Evolutionary conservation across 2,113 vertebrate genomes (phyloP), one percentile per base, ranked within the genome.

Genomic region (Thalassoma bifasciatum): DNA sequence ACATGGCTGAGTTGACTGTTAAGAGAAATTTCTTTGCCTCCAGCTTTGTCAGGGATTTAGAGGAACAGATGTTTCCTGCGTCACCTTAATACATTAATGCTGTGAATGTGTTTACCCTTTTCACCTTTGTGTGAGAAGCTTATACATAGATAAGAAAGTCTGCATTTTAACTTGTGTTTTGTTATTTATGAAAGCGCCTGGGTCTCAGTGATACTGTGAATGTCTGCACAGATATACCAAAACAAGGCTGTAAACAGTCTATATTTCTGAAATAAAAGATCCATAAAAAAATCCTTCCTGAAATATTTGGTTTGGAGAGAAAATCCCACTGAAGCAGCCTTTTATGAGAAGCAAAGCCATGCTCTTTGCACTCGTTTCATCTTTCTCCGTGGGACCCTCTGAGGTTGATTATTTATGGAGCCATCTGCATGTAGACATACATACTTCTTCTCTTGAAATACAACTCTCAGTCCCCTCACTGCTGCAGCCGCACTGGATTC

Each of bases 351-450:
- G 49, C 21, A 24, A 75, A 74, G 36, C 42, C 26, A 46, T 66
- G 23, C 66, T 79, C 59, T 82, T 75, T 74, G 57, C 75, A 63
- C 56, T 14, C 49, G 61, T 69, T 75, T 79, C 69, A 54, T 75
- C 64, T 70, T 50, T 65, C 38, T 57, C 63, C 37, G 12, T 49
- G 66, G 57, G 53, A 47, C 67, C 56, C 60, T 70, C 44, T 66
- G 24, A 84, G 63, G 50, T 84, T 71, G 61, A 77, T 84, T 89
- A 88, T 89, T 91, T 88, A 79, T 89, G 77, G 87, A 69, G 44
- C 44, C 79, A 87, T 88, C 63, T 82, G 81, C 81, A 82, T 79
- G 81, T 77, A 70, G 59, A 85, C 57, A 10, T 61, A 36, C 65
- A 52, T 38, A 73, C 42, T 46, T 75, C 40, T 26, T 67, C 71